Evolutionary conservation across 2,113 vertebrate genomes (phyloP).

Genomic region (Alouatta palliata): DNA sequence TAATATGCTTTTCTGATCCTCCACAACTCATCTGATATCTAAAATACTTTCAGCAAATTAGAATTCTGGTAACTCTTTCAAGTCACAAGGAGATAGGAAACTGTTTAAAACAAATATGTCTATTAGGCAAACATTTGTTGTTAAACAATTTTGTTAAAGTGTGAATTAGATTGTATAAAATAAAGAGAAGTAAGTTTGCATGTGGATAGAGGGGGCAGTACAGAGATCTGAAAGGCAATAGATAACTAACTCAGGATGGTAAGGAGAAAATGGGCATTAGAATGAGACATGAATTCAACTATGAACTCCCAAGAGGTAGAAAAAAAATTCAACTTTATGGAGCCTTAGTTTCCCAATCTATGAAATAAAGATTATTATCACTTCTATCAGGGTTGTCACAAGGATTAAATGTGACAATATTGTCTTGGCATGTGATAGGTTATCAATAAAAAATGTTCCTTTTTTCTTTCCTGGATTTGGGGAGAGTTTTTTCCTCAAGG

Average conservation of each 20-base stretch:
- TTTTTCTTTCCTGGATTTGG: neutral
- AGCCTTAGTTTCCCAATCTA: neutral
- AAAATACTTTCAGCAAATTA: neutral
- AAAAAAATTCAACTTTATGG: neutral
- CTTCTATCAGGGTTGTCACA: rapidly evolving
- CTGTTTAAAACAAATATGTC: neutral
- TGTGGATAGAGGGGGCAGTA: neutral
- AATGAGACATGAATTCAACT: neutral
- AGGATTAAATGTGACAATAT: neutral
- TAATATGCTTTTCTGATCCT: neutral
- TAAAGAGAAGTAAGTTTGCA: neutral
- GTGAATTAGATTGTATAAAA: neutral
- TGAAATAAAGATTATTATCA: neutral
- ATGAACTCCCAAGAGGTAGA: neutral
- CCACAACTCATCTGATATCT: neutral
- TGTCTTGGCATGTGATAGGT: neutral
- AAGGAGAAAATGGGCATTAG: neutral
- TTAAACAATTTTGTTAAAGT: neutral
- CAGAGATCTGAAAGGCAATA: neutral
- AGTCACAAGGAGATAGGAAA: neutral
- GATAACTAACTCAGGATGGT: neutral
- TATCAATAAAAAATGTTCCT: neutral
- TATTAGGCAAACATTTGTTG: neutral
- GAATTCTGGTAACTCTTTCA: neutral
- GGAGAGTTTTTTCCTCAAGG: neutral